Evolutionary conservation across 2,888 invertebrate genomes (phyloP), one percentile per base, ranked within the genome.

Genomic region (Napeogenes sylphis): DNA sequence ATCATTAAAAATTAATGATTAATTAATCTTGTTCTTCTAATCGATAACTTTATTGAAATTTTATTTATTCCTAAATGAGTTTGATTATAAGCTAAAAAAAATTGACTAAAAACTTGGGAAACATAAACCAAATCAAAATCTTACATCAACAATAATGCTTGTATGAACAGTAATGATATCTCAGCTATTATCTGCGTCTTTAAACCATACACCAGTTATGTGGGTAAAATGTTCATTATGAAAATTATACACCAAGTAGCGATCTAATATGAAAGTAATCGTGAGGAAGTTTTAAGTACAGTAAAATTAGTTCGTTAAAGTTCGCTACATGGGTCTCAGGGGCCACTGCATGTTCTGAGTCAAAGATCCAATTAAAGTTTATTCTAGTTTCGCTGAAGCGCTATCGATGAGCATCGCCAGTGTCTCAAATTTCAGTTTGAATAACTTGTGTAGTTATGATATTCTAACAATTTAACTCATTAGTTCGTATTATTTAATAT

Each of bases 361-460:
- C 66, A 61, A 59, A 64, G 62, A 66, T 65, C 66, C 68, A 69
- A 69, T 69, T 69, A 65, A 69, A 69, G 64, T 69, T 68, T 55
- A 58, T 62, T 64, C 55, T 46, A 62, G 59, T 46, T 55, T 57
- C 66, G 46, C 45, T 59, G 56, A 55, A 63, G 59, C 64, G 62
- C 57, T 66, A 63, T 65, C 64, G 66, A 69, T 67, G 65, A 70
- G 70, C 72, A 70, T 68, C 59, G 54, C 56, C 30, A 60, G 57
- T 32, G 42, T 58, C 56, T 47, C 8, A 8, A 21, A 14, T 47
- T 38, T 38, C 38, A 38, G 38, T 47, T 14, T 8, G 0, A 47
- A 47, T 47, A 47, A 47, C 47, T 47, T n/a, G 6, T 47, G n/a
- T 38, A 38, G 38, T 38, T 38, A 38, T 38, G 38, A 38, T 6